Evolutionary conservation across 2,797 vertebrate species (phyloP).

Genomic region (Pseudomugil tenellus): DNA sequence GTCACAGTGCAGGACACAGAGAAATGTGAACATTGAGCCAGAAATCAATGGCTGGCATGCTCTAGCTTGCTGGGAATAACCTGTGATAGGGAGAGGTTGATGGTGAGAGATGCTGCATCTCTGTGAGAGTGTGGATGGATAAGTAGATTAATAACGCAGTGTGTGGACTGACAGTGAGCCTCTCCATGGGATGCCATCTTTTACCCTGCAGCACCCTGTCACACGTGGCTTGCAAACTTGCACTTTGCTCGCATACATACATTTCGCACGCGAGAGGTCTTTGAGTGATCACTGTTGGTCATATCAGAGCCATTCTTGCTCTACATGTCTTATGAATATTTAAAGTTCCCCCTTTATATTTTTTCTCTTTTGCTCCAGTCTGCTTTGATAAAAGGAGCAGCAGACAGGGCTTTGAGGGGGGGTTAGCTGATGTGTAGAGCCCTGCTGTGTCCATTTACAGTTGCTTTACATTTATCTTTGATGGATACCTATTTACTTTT

Average conservation of each 20-base stretch:
- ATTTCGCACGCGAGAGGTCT: constrained; percentile 50
- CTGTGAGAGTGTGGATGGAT: constrained; percentile 36
- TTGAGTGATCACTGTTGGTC: constrained; percentile 73
- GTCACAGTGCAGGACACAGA: constrained; percentile 66
- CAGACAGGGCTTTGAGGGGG: constrained; percentile 20
- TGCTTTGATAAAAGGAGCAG: constrained; percentile 58
- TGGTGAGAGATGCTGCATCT: constrained; percentile 42
- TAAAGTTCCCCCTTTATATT: constrained; percentile 46
- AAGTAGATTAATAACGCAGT: constrained; percentile 59
- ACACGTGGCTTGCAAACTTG: constrained; percentile 37
- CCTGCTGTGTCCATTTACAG: background rate
- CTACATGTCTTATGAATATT: constrained; percentile 77
- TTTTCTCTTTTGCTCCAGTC: constrained; percentile 60
- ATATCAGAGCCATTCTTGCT: constrained; percentile 56
- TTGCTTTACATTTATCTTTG: constrained; percentile 23
- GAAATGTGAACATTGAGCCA: constrained; percentile 70
- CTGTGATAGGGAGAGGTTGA: constrained; percentile 9
- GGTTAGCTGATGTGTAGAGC: constrained; percentile 2
- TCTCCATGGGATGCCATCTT: constrained; percentile 54
- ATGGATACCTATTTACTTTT: constrained; percentile 35
- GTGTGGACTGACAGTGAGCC: constrained; percentile 63
- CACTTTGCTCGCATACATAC: constrained; percentile 33
- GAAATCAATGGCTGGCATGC: constrained; percentile 69
- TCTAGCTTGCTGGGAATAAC: constrained; percentile 49
- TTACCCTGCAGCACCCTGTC: constrained; percentile 40